Base-by-base conservation (phyloP, 2,113 vertebrate genomes). In the Chlamydotis undulata region DNA sequence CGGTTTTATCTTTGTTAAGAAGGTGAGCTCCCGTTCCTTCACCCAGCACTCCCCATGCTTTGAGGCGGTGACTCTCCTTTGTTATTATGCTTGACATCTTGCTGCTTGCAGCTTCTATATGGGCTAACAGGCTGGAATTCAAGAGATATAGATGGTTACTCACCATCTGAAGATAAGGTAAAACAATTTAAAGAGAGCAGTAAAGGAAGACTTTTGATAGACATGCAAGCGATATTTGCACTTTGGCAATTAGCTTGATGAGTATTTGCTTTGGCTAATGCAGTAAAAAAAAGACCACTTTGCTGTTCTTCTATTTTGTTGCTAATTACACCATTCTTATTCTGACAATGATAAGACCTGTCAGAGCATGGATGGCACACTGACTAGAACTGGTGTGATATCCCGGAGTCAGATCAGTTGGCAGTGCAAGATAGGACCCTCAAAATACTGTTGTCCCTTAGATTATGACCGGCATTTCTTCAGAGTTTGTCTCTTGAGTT, bases 31-130 rank as follows among this genome's bases (percentile, higher is more conserved):
- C 99, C 0, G 76, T 97, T 35, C 98, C 98, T 33, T 98, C 97
- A 33, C 98, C 98, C 76, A 98, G 93, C 47, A 98, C 65, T 10
- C 97, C 98, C 98, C 98, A 99, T 41, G 97, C 97, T 31, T 97
- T 98, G 82, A 98, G 97, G 57, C 97, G 97, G 29, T 97, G 98
- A 39, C 98, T 98, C 95, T 99, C 99, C 39, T 97, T 93, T n/a
- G 95, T 97, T 47, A 98, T 81, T 22, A 93, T 63, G 57, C 96
- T 97, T 63, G 97, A 97, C 98, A 99, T 98, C 89, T 89, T 96
- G 82, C 45, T 94, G 60, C 94, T 96, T 31, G 91, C 57, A 14
- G 87, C 68, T 6, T 98, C 97, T 53, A 98, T 78, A 91, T 73
- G 96, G 39, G 90, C 39, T 56, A 67, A 8, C 15, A 94, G 47